Evolutionary conservation across 2,797 vertebrate species (phyloP).

Genomic region (Pangasius djambal): DNA sequence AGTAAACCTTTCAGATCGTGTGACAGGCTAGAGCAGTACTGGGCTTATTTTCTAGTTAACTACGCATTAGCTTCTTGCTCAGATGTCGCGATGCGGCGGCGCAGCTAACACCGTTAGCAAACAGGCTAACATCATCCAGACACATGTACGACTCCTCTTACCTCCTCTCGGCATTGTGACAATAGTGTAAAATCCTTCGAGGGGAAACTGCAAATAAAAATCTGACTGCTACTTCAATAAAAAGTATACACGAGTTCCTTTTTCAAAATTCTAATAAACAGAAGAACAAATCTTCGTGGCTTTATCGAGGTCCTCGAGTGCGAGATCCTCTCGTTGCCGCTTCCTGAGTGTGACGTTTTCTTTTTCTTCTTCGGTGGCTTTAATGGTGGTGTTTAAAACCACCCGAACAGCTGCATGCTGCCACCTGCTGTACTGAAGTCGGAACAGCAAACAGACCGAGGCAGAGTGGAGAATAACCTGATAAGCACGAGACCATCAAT

Average conservation of each 20-base stretch:
- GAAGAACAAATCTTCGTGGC: background rate
- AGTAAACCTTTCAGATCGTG: background rate
- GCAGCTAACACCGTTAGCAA: constrained; percentile 1
- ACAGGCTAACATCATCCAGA: background rate
- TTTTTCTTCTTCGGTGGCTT: background rate
- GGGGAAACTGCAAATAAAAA: background rate
- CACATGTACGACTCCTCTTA: constrained; percentile 63
- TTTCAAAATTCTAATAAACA: background rate
- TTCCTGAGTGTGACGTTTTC: constrained; percentile 2
- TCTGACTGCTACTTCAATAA: background rate
- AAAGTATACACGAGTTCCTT: background rate
- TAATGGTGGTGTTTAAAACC: background rate
- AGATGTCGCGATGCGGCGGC: background rate
- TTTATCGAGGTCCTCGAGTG: background rate
- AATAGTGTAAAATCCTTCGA: background rate
- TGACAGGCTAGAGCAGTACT: background rate
- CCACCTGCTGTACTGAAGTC: constrained; percentile 1
- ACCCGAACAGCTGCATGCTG: background rate
- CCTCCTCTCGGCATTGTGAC: constrained; percentile 78
- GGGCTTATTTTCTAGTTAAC: background rate
- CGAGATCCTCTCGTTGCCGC: background rate
- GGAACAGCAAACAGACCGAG: background rate
- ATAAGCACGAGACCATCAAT: background rate
- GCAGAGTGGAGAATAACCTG: background rate
- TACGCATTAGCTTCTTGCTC: background rate